These are phyloP conservation scores for Margarornis squamiger DNA, from an alignment of 2,797 vertebrate genomes.

Conservation along the genomic window DNA sequence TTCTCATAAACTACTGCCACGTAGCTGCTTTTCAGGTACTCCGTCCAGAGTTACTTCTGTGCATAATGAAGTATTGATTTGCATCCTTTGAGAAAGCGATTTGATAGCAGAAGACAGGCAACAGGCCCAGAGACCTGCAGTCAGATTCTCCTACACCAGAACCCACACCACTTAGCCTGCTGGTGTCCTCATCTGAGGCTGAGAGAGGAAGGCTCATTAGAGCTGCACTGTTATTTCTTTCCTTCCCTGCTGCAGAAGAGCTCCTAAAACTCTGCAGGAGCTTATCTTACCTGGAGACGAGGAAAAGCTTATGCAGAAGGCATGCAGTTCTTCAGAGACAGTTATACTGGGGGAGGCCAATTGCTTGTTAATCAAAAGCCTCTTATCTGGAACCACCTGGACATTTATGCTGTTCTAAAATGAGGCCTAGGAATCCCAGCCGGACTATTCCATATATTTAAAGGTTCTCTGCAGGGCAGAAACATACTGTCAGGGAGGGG, in stretches of 20 bases:
- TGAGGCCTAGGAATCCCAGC: neutral
- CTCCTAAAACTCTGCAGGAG: constrained; percentile 54
- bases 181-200: neutral
- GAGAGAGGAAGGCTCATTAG: constrained; percentile 7
- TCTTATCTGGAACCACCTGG: constrained; percentile 57
- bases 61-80: neutral
- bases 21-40: neutral
- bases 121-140: neutral
- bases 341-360: constrained; percentile 11
- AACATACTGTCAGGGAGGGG: neutral
- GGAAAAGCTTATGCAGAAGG: constrained; percentile 23
- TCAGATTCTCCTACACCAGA: neutral
- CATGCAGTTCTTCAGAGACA: constrained; percentile 3
- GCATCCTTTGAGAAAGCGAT: neutral
- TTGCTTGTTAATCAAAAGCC: constrained; percentile 56
- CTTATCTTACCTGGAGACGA: constrained; percentile 16
- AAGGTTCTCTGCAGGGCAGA: neutral
- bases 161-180: neutral
- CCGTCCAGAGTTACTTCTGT: neutral
- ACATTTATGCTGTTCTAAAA: neutral
- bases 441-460: neutral
- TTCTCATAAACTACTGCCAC: neutral
- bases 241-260: constrained; percentile 41
- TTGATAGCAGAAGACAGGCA: neutral
- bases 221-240: neutral